phyloP scores from a whole-genome alignment of 1,140 invertebrate genomes.

The Drosophila gunungcola region DNA sequence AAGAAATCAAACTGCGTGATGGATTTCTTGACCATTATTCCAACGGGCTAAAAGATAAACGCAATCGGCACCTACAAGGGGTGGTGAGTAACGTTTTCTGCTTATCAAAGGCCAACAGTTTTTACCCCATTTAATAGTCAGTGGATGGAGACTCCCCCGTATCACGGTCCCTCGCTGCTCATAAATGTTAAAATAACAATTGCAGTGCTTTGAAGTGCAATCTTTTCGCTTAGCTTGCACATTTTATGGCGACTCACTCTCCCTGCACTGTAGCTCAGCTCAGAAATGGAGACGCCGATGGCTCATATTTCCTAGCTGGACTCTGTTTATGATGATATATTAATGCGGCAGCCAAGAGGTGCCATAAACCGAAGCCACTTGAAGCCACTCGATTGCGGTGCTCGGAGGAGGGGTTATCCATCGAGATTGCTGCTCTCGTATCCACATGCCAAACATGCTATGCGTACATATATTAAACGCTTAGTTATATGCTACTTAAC shows the following conservation, averaged over 20 bases:
- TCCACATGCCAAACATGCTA: slow-evolving; percentile 38
- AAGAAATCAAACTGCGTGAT: not conserved
- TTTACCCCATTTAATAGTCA: slow-evolving; percentile 2
- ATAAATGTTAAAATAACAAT: slow-evolving; percentile 50
- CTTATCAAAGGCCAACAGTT: slow-evolving; percentile 31
- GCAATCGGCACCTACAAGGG: slow-evolving; percentile 16
- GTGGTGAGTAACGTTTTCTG: slow-evolving; percentile 23
- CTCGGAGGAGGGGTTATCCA: not conserved
- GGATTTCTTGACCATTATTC: not conserved
- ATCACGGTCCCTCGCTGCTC: not conserved
- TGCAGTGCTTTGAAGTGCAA: slow-evolving; percentile 31
- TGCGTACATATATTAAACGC: slow-evolving; percentile 41
- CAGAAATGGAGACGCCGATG: slow-evolving; percentile 39
- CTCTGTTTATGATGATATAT: slow-evolving; percentile 76
- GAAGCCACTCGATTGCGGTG: slow-evolving; percentile 33
- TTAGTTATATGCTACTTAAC: slow-evolving; percentile 65
- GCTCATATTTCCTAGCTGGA: slow-evolving; percentile 49
- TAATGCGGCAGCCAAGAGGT: slow-evolving; percentile 69
- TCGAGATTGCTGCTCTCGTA: slow-evolving; percentile 31
- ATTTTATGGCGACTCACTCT: slow-evolving; percentile 60
- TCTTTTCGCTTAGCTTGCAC: slow-evolving; percentile 59
- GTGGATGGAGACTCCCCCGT: slow-evolving; percentile 5
- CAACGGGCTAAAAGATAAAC: slow-evolving; percentile 10
- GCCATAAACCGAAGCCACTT: slow-evolving; percentile 71
- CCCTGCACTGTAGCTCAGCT: slow-evolving; percentile 7